These are phyloP conservation scores for Vireo griseus DNA, from an alignment of 2,797 vertebrate species.

Conservation along the genomic window DNA sequence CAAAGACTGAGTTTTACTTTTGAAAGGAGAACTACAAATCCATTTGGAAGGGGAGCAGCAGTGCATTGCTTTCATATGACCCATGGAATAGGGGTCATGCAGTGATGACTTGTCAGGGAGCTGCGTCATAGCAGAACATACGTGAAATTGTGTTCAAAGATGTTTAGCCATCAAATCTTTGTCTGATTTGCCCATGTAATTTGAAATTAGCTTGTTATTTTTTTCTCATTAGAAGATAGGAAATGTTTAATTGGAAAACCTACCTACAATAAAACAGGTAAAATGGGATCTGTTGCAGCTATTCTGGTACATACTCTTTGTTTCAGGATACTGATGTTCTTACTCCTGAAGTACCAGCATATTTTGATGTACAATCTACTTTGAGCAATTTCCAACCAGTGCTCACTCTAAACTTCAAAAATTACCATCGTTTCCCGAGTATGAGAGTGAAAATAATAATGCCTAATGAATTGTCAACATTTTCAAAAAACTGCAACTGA, in stretches of 20 bases:
- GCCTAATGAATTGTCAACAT: background rate
- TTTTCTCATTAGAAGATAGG: background rate
- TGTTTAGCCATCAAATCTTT: background rate
- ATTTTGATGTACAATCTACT: background rate
- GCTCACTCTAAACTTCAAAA: background rate
- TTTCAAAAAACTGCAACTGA: background rate
- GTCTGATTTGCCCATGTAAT: background rate
- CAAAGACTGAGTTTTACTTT: background rate
- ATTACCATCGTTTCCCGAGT: background rate
- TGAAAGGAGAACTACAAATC: background rate
- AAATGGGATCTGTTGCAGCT: background rate
- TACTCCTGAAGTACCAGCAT: background rate
- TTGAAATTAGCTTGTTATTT: background rate
- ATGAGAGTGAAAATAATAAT: background rate
- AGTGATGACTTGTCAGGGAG: background rate
- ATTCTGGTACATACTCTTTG: background rate
- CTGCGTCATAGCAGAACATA: background rate
- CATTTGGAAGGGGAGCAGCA: background rate
- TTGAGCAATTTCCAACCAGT: background rate
- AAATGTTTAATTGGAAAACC: background rate
- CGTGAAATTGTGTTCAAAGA: background rate
- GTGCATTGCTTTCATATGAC: background rate
- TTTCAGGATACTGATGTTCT: background rate
- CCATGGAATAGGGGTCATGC: background rate
- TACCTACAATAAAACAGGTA: background rate